Evolutionary conservation across 2,113 vertebrate genomes (phyloP).

Genomic region (Elaphurus davidianus): DNA sequence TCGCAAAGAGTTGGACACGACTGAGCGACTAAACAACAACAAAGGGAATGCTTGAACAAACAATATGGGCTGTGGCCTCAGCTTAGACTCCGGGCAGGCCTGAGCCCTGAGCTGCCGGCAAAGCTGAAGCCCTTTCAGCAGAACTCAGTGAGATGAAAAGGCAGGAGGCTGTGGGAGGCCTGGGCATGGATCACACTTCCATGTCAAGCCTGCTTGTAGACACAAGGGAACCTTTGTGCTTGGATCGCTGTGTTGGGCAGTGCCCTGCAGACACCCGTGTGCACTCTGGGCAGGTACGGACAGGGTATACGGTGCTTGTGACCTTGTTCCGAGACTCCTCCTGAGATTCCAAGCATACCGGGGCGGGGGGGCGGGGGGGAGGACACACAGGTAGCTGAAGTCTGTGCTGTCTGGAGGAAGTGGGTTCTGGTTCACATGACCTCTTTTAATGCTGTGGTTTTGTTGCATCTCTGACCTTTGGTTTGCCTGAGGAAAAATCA

Average conservation of each 20-base stretch:
- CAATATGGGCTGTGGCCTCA: background rate
- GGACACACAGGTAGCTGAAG: background rate
- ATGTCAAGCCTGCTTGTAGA: background rate
- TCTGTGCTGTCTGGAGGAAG: background rate
- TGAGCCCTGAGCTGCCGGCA: background rate
- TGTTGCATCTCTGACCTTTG: background rate
- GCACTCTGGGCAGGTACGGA: too few species aligned
- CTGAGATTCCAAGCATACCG: background rate
- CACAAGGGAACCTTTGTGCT: accelerated
- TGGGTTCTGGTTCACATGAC: background rate
- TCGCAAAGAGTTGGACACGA: background rate
- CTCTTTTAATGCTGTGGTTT: background rate
- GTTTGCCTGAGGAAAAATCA: background rate
- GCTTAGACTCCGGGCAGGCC: background rate
- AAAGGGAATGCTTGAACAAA: background rate
- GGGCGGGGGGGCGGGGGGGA: background rate
- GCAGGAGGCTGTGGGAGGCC: background rate
- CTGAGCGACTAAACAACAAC: background rate
- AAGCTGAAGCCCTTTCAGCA: background rate
- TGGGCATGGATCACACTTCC: background rate
- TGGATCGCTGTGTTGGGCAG: background rate
- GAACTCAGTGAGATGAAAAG: background rate
- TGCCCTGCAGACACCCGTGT: background rate
- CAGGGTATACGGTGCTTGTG: too few species aligned
- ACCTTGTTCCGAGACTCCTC: background rate